Base-by-base conservation (phyloP, 2,113 vertebrate genomes). In the Myiozetetes cayanensis region DNA sequence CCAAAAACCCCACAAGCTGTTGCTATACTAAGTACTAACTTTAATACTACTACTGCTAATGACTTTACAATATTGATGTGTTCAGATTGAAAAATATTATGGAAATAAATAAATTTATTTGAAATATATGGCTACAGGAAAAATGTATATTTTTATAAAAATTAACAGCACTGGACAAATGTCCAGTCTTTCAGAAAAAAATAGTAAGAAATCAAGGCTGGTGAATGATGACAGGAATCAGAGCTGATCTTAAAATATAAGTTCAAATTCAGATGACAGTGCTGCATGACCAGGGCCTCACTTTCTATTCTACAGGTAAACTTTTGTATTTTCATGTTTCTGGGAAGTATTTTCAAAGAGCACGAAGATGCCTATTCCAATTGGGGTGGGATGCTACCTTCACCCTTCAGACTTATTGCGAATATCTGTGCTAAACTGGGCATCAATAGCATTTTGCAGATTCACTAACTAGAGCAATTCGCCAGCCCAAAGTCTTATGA, bases 1-100 rank as follows among this genome's bases (percentile, higher is more conserved):
- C 1, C 0, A 2, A 83, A 65, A 24, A 14, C 56, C 4, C 10
- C 13, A 31, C 24, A 72, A 14, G 21, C 2, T 78, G 10, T 75
- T 94, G 12, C 20, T 63, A 22, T 47, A 43, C 6, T 84, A 28
- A 68, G n/a, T 78, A 35, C 12, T 79, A 61, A 47, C 85, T 66
- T 25, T 56, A 65, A 72, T 70, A 19, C 10, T 55, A 53, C 31
- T 70, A 16, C 14, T 53, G 39, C 15, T 9, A 79, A 47, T 79
- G 11, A 20, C 4, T 61, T 58, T 22, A 28, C 5, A 65, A 46
- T 70, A 73, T 49, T 71, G 4, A 15, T 16, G 12, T 43, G 33
- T 41, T 66, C 15, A 31, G 2, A 71, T 62, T 71, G 33, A 22
- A 47, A 58, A 50, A 33, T 7, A 9, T 17, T 63, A 30, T 61